These are phyloP conservation scores for Paracentrotus lividus DNA, from an alignment of 53 echinoderm and acorn worm genomes.

Conservation along the genomic window DNA sequence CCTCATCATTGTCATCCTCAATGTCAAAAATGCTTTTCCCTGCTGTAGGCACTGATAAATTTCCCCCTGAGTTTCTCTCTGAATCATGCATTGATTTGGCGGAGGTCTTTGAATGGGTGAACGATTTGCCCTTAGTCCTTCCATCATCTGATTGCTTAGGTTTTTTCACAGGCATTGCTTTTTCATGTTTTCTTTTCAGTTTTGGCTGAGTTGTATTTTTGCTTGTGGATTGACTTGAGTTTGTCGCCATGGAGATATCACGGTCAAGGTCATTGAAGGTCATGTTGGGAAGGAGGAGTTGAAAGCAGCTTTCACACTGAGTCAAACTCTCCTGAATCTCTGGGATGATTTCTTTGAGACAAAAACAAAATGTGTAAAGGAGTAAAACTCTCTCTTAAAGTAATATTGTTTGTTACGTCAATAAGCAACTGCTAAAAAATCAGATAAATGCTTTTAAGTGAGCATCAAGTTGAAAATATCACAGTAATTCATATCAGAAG, in stretches of 20 bases:
- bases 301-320: constrained; percentile 92
- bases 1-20: constrained; percentile 3
- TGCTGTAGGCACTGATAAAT: neutral
- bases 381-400: too few species aligned
- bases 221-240: neutral
- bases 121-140: neutral
- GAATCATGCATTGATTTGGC: neutral
- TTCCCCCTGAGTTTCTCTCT: neutral
- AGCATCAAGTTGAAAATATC: too few species aligned
- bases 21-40: constrained; percentile 59
- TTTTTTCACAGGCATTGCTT: neutral
- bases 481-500: too few species aligned
- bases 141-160: neutral
- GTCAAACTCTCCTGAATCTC: constrained; percentile 92
- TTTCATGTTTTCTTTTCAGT: neutral
- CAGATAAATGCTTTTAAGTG: too few species aligned
- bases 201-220: neutral
- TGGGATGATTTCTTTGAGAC: constrained; percentile 85
- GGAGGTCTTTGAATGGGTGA: neutral
- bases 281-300: constrained; percentile 85
- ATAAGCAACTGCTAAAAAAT: too few species aligned
- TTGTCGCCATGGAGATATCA: constrained; percentile 41
- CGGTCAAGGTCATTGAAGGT: neutral
- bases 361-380: neutral
- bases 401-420: too few species aligned